Conservation (phyloP, 2,113 vertebrate genomes). For the Oreochromis spilurus region DNA sequence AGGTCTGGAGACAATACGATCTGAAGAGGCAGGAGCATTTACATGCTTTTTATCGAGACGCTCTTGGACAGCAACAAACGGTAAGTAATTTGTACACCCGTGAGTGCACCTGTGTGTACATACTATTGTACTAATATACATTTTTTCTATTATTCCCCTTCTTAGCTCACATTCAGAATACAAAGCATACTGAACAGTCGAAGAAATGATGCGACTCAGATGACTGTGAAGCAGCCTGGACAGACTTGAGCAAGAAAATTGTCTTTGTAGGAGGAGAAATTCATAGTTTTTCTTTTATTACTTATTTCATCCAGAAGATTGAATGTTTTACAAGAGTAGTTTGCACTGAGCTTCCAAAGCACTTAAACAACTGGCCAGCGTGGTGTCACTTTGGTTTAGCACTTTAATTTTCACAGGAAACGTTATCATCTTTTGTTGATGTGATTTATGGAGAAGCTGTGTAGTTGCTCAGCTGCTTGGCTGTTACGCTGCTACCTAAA, state of each 20-base stretch:
- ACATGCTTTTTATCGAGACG: conserved; percentile 6
- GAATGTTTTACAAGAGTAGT: neutral
- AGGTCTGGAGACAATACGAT: conserved; percentile 17
- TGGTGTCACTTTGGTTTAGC: neutral
- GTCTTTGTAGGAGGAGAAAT: neutral
- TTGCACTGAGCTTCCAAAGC: neutral
- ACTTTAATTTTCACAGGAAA: neutral
- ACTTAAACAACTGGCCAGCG: neutral
- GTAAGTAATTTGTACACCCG: neutral
- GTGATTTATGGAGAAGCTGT: neutral
- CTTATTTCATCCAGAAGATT: neutral
- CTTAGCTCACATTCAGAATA: conserved; percentile 45
- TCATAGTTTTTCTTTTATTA: neutral
- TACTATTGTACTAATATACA: neutral
- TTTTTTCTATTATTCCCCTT: neutral
- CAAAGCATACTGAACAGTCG: conserved; percentile 35
- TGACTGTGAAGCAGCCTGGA: neutral
- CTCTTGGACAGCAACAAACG: conserved; percentile 34
- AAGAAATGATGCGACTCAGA: neutral
- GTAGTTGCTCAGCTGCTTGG: neutral
- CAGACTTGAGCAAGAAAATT: neutral
- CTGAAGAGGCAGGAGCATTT: conserved; percentile 11
- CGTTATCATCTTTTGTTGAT: neutral
- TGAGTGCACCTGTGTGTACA: neutral
- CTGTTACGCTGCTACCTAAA: neutral